A percentile compares a stretch with the other conserved stretches of the same genome.
Evolutionary conservation across 2,113 vertebrate species (phyloP).

Genomic region (Sapayoa aenigma): DNA sequence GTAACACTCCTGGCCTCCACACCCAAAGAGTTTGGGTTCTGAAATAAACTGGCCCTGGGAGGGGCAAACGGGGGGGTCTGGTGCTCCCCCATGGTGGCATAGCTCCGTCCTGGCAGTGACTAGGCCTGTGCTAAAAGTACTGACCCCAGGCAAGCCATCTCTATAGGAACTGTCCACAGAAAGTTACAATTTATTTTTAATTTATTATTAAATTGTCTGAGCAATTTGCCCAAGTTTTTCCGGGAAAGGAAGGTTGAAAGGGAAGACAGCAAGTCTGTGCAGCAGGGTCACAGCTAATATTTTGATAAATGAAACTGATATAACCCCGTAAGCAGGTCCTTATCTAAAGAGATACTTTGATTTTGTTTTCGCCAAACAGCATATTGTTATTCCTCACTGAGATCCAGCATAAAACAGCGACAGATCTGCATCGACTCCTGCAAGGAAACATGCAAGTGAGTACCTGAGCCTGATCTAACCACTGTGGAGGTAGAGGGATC

Average conservation of each 20-base stretch:
- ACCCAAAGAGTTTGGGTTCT: not conserved
- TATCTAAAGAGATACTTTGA: not conserved
- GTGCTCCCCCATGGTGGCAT: not conserved
- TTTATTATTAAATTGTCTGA: not conserved
- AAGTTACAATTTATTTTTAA: not conserved
- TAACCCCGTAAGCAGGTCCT: not conserved
- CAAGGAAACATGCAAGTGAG: constrained; percentile 84
- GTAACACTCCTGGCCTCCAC: too few species aligned
- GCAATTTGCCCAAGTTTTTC: not conserved
- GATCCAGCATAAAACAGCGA: constrained; percentile 49
- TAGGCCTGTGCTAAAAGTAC: not conserved
- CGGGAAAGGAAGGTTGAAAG: not conserved
- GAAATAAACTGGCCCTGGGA: not conserved
- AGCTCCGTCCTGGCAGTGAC: not conserved
- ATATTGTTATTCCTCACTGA: constrained; percentile 71
- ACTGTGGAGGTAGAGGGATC: not conserved
- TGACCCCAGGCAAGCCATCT: fast-evolving
- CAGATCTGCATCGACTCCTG: constrained; percentile 75
- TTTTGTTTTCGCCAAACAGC: constrained; percentile 41
- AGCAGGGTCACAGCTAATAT: not conserved
- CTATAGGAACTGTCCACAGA: not conserved
- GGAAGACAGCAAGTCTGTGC: not conserved
- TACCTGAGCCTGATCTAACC: not conserved
- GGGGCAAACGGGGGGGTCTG: not conserved
- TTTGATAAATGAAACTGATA: not conserved